Base-by-base conservation (phyloP, 2,797 vertebrate species). In the Anguilla obscura region DNA sequence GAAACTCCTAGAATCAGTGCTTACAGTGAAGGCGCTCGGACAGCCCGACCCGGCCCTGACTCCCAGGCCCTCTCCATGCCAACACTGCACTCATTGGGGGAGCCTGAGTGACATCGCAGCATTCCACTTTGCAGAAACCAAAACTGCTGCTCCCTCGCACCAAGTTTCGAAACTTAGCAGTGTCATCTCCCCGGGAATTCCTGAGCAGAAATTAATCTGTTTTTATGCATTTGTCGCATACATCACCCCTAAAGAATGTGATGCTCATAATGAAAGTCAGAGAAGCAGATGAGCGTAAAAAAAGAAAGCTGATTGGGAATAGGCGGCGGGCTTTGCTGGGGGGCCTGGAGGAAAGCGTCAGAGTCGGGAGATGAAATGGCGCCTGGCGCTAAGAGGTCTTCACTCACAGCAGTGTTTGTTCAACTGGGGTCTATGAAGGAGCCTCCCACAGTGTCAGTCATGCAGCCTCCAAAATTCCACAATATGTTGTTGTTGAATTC, bases 181-280 rank as follows among this genome's bases (percentile, higher is more conserved):
- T 74, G 86, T 69, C 66, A 40, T 58, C 88, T 69, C 79, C 1
- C 16, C 60, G 16, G 50, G 33, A 12, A 30, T 80, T 86, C 60
- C 14, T 33, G 66, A 45, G 66, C 21, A n/a, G 9, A 33, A 63
- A 86, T 87, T 18, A 58, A 58, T 87, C 82, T 85, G 82, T 60
- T 66, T 87, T 50, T n/a, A 12, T 10, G 86, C 58, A 18, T 87
- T 60, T 85, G 82, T 58, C 85, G 69, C n/a, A 87, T 60, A 52
- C 86, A 89, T 89, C 82, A 85, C 52, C 74, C 60, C 30, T 24
- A 54, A 89, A 85, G 86, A 87, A 89, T 89, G 86, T 14, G 40
- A 52, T 40, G n/a, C 54, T 84, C 48, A 6, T 58, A 79, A 87
- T 86, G 36, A 87, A 88, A 84, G 48, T 69, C n/a, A 69, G 36